Base-by-base conservation (phyloP, 2,888 invertebrate genomes). In the Drepanosiphum platanoidis region DNA sequence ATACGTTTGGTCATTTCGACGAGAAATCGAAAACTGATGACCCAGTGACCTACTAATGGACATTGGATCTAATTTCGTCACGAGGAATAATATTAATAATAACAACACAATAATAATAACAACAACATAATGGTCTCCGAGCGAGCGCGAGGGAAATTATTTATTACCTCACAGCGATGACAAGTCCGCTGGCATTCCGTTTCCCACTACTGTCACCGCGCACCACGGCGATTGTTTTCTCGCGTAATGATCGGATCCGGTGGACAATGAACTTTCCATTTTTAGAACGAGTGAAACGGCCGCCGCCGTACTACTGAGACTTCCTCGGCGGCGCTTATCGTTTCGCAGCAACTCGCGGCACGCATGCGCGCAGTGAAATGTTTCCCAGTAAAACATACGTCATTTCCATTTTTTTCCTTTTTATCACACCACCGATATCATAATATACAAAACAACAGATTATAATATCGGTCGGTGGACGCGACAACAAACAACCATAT, bases 141-240 rank as follows among this genome's bases (percentile, higher is more conserved):
- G 34, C 30, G n/a, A n/a, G n/a, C n/a, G n/a, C n/a, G n/a, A 52
- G 52, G 30, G 58, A 75, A 84, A 77, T n/a, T n/a, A n/a, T 58
- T 30, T 46, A 75, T 84, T 84, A 84, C 84, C 84, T 84, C 84
- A 84, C 75, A 4, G 34, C 52, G 74, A 39, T 39, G 32, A 68
- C 75, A 68, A 58, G 13, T 84, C 75, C 84, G 68, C 46, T n/a
- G 15, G 30, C 66, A 36, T 84, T 77, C 52, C 39, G 66, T 68
- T 84, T 84, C 84, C 84, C 84, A 84, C 84, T 68, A 84, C 68
- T 77, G 84, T 84, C 84, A 77, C n/a, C n/a, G n/a, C 84, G 77
- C 77, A 84, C 39, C n/a, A 68, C 77, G 84, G 77, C 58, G 39
- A 77, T 70, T 84, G 66, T 68, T 77, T 64, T 66, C 77, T 39